Base-by-base conservation (phyloP, 2,113 vertebrate species). In the Mus spicilegus region DNA sequence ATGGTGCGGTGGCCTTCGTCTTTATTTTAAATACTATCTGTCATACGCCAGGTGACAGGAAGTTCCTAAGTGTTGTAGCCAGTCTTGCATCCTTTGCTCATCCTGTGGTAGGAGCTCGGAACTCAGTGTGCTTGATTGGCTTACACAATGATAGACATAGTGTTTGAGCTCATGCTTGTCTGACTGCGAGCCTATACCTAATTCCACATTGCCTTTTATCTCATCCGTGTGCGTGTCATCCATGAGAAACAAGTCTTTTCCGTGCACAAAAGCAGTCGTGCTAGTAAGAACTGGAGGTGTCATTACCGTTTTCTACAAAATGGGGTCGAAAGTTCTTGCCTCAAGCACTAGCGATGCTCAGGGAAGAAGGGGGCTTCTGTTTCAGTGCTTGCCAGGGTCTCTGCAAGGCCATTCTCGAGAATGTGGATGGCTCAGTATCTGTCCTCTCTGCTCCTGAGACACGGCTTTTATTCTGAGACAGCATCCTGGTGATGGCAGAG, bases 151-250 rank as follows among this genome's bases (percentile, higher is more conserved):
- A 28, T 58, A 69, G 56, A 63, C 36, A 28, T 9, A 91, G 89
- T 24, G 61, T 54, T 63, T 49, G 90, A 89, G 63, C 69, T 93
- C 13, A 0, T 22, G 1, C 54, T 78, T 61, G 46, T 58, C 36
- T 61, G 46, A 49, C 54, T 17, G 26, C 19, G 33, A 93, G 67
- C 72, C 26, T 9, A 6, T 20, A 54, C 42, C 28, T 22, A 30
- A 19, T 0, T 12, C 14, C 0, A 0, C 13, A 12, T 70, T 9
- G 0, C 56, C 33, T 82, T n/a, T 63, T 30, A 26, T 49, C 36
- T 49, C 26, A 0, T 39, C 42, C 36, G 14, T 96, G 67, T 78
- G 5, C 49, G 7, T 63, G 46, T 6, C 5, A 14, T 28, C 39
- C 22, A 0, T 0, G 30, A 89, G 69, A 49, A 75, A 54, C 0